Percentiles rank a stretch among this genome's conserved stretches.
These are phyloP conservation scores for Nothocercus nigrocapillus DNA, from an alignment of 2,113 vertebrate species.

Conservation along the genomic window DNA sequence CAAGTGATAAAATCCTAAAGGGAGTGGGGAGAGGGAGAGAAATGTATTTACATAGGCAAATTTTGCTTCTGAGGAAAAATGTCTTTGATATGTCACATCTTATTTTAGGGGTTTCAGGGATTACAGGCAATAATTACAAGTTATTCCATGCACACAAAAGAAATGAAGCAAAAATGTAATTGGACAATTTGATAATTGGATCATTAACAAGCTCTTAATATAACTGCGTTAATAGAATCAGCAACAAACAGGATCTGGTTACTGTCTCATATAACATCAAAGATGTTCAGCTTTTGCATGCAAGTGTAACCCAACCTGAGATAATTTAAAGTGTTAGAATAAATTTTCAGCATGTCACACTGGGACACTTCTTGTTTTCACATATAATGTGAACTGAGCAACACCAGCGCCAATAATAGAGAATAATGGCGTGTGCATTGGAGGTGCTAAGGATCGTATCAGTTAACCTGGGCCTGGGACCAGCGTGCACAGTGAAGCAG, in stretches of 20 bases:
- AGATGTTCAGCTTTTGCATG: background rate
- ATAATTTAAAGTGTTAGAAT: background rate
- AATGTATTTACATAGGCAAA: background rate
- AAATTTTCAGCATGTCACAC: background rate
- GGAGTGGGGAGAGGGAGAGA: background rate
- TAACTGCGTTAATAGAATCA: background rate
- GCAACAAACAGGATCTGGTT: constrained; percentile 24
- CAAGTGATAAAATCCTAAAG: background rate
- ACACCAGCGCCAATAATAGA: background rate
- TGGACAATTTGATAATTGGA: constrained; percentile 42
- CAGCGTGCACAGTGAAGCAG: background rate
- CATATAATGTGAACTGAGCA: background rate
- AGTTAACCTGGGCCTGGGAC: background rate
- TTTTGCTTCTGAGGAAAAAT: background rate
- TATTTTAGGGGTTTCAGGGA: constrained; percentile 8
- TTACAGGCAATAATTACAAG: background rate
- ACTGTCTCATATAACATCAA: background rate
- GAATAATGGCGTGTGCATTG: background rate
- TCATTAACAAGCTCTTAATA: constrained; percentile 51
- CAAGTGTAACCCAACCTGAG: background rate
- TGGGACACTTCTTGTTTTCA: background rate
- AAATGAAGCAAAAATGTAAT: constrained; percentile 36
- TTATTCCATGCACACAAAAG: background rate
- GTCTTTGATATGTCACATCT: background rate
- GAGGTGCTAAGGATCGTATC: background rate